These are phyloP conservation scores for Antennarius maculatus DNA, from an alignment of 2,797 vertebrate species.

Conservation along the genomic window DNA sequence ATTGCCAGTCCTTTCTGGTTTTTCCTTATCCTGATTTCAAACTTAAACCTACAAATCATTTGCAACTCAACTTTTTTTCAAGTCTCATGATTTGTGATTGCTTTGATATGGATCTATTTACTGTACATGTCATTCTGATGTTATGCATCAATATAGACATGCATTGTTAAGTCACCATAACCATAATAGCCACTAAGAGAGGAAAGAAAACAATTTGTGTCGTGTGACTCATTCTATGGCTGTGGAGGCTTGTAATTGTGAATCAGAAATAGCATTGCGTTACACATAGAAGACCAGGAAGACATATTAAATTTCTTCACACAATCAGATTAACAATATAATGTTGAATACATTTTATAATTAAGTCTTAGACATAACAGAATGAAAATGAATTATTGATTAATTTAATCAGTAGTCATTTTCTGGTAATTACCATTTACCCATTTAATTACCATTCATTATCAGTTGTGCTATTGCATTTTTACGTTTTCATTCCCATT, in stretches of 20 bases:
- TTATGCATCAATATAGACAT: not conserved
- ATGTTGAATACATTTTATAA: constrained; percentile 13
- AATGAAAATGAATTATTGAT: constrained; percentile 22
- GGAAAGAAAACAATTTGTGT: not conserved
- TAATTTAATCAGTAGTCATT: constrained; percentile 20
- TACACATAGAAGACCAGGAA: not conserved
- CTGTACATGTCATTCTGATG: constrained; percentile 7
- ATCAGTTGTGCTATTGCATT: not conserved
- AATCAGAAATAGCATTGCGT: not conserved
- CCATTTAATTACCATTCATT: constrained; percentile 25
- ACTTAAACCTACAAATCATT: constrained; percentile 75
- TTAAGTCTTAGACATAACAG: constrained; percentile 2
- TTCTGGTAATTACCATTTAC: constrained; percentile 25
- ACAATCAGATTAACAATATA: constrained; percentile 2
- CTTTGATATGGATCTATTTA: constrained; percentile 11
- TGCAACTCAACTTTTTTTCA: constrained; percentile 45
- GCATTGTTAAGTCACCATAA: not conserved
- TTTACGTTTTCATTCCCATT: constrained; percentile 4
- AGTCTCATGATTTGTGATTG: constrained; percentile 16
- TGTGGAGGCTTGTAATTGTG: not conserved
- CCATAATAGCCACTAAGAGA: not conserved
- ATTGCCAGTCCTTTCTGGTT: constrained; percentile 44
- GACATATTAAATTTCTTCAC: constrained; percentile 10
- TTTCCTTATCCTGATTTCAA: constrained; percentile 43
- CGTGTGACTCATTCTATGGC: not conserved